phyloP scores from a whole-genome alignment of 1,140 invertebrate species.

The Ostrea edulis region DNA sequence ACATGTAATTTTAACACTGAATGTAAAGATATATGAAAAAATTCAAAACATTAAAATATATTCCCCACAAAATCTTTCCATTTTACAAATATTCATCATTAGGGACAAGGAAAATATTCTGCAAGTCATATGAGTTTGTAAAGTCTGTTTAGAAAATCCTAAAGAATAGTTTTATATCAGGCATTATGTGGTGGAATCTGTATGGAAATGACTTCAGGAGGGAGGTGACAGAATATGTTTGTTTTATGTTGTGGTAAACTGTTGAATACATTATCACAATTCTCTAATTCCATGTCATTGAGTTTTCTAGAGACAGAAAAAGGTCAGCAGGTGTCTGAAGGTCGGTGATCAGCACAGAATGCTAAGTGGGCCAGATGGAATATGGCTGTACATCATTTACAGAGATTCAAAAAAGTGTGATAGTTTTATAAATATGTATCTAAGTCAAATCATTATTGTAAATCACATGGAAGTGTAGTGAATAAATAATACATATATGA shows the following conservation, averaged over 20 bases:
- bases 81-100: neutral
- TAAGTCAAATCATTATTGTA: neutral
- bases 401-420: neutral
- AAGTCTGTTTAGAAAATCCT: neutral
- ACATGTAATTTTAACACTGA: too few relatives aligned
- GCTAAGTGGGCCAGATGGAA: neutral
- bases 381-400: neutral
- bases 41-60: too few relatives aligned
- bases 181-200: neutral
- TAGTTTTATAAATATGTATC: neutral
- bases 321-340: neutral
- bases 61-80: too few relatives aligned
- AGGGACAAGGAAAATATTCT: neutral
- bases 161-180: neutral
- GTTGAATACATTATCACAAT: slow-evolving; percentile 22
- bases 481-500: slow-evolving; percentile 13
- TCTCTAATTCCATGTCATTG: slow-evolving; percentile 14
- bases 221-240: slow-evolving; percentile 3
- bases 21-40: too few relatives aligned
- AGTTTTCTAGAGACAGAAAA: neutral
- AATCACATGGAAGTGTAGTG: slow-evolving; percentile 9
- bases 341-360: neutral
- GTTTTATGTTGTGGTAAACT: slow-evolving; percentile 32
- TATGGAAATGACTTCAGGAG: neutral
- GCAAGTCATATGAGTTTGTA: neutral